These are phyloP conservation scores for Trichosurus vulpecula DNA, from an alignment of 2,797 vertebrate species.

Conservation along the genomic window DNA sequence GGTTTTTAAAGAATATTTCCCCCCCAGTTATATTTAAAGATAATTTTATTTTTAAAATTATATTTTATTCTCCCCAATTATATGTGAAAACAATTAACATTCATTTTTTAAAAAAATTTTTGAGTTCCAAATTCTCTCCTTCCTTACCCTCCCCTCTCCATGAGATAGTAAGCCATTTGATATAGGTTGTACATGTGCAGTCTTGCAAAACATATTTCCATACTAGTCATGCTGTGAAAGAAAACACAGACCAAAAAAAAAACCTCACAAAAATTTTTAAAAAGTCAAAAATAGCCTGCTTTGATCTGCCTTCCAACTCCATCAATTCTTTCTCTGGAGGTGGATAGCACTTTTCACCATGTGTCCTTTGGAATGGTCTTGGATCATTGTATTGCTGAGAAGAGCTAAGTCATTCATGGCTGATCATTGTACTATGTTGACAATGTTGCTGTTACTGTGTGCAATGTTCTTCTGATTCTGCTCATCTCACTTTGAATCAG, in stretches of 20 bases:
- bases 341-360: not conserved
- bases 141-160: not conserved
- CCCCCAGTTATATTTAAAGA: not conserved
- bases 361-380: not conserved
- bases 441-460: too few relatives aligned
- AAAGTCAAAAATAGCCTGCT: not conserved
- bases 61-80: not conserved
- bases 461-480: not conserved
- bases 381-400: not conserved
- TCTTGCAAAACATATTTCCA: not conserved
- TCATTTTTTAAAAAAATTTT: not conserved
- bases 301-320: not conserved
- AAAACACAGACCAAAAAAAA: not conserved
- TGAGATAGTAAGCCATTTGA: not conserved
- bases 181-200: not conserved
- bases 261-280: not conserved
- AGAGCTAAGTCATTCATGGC: not conserved
- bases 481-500: not conserved
- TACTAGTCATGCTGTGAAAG: not conserved
- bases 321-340: not conserved
- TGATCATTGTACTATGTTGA: not conserved
- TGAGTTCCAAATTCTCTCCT: not conserved
- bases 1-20: not conserved
- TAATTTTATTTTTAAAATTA: not conserved
- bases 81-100: not conserved